A percentile compares a stretch with the other conserved stretches of the same genome.
phyloP scores from a whole-genome alignment of 2,797 vertebrate genomes.

The Lemur catta region DNA sequence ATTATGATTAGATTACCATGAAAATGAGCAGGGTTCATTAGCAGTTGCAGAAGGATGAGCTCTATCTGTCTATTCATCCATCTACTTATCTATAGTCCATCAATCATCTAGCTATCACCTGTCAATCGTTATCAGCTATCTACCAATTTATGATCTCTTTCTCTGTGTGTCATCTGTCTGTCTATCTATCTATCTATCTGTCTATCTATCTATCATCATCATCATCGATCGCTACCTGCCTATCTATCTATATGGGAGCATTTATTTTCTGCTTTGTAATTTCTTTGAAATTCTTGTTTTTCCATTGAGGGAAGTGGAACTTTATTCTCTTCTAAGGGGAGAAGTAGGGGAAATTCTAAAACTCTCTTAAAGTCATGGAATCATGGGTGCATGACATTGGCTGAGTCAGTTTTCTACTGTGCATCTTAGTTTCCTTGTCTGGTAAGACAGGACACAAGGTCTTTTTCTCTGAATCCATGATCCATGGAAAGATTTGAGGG shows the following conservation, averaged over 20 bases:
- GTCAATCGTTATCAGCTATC: neutral
- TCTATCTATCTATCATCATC: neutral
- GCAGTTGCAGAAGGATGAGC: neutral
- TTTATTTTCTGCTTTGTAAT: neutral
- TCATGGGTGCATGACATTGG: neutral
- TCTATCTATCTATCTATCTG: no score
- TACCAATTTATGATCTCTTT: no score
- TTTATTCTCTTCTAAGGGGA: neutral
- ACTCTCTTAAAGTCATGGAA: neutral
- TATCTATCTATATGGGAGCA: neutral
- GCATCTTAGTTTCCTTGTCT: neutral
- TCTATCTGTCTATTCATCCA: neutral
- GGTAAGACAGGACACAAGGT: neutral
- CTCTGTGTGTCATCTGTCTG: no score
- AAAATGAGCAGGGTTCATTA: neutral
- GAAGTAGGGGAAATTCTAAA: neutral
- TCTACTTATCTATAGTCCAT: neutral
- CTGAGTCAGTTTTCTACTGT: neutral
- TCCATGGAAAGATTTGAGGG: neutral
- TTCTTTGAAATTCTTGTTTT: constrained; percentile 6
- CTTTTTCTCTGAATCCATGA: neutral
- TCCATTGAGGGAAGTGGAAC: neutral
- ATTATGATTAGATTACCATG: neutral
- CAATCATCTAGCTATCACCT: neutral
- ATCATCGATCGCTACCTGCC: neutral